Evolutionary conservation across 2,888 invertebrate species (phyloP).

Genomic region (Scaptomyza caliginosa): DNA sequence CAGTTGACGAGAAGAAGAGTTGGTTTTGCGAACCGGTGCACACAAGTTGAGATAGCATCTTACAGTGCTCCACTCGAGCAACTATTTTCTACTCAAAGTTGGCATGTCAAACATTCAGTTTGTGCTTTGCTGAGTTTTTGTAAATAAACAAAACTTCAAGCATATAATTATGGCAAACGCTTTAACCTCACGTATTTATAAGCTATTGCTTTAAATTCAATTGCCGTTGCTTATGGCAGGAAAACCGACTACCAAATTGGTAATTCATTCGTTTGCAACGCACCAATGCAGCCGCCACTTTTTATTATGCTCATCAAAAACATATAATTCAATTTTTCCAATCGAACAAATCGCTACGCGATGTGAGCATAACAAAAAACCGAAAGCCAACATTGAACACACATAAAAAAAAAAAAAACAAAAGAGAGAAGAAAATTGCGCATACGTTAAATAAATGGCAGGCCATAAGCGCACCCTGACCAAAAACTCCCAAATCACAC

Average conservation of each 20-base stretch:
- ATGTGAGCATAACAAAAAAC: slow-evolving; percentile 11
- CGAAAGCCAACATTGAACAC: not conserved
- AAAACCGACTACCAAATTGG: slow-evolving; percentile 12
- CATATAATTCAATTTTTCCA: slow-evolving; percentile 77
- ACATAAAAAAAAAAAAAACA: not conserved
- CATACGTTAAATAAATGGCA: slow-evolving; percentile 74
- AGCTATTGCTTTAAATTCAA: not conserved
- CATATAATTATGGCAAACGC: too few relatives aligned
- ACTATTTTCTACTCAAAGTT: slow-evolving; percentile 34
- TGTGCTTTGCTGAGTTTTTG: slow-evolving; percentile 19
- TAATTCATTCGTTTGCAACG: slow-evolving; percentile 37
- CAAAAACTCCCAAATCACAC: slow-evolving; percentile 11
- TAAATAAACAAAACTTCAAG: too few relatives aligned
- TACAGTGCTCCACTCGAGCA: slow-evolving; percentile 8
- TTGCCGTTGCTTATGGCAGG: not conserved
- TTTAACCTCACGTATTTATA: too few relatives aligned
- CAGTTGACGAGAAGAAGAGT: slow-evolving; percentile 25
- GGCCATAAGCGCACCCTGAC: slow-evolving; percentile 46
- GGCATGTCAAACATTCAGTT: slow-evolving; percentile 35
- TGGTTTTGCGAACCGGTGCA: slow-evolving; percentile 1
- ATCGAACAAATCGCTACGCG: slow-evolving; percentile 64
- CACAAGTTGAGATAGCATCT: slow-evolving; percentile 12
- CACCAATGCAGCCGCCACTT: slow-evolving; percentile 61
- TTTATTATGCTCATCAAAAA: slow-evolving; percentile 73
- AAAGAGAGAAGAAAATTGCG: slow-evolving; percentile 37